These are phyloP conservation scores for Mastomys coucha DNA, from an alignment of 2,113 vertebrate genomes.

Conservation along the genomic window DNA sequence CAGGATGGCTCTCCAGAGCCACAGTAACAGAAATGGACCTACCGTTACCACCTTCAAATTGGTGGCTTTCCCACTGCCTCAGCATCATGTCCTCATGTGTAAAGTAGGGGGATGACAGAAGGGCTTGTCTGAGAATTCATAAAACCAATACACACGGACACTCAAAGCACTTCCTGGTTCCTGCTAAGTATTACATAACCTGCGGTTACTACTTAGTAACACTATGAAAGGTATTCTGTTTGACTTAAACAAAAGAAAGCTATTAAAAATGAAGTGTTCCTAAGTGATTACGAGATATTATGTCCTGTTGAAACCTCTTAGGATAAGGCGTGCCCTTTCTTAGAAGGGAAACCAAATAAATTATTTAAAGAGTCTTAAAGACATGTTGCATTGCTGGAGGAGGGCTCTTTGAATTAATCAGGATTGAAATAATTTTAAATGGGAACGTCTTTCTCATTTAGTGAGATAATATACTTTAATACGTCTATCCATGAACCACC, in stretches of 20 bases:
- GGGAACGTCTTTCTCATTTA: conserved; percentile 51
- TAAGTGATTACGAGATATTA: background rate
- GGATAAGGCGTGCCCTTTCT: background rate
- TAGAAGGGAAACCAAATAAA: background rate
- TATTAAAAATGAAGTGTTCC: conserved; percentile 47
- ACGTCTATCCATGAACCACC: background rate
- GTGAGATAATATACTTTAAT: conserved; percentile 6
- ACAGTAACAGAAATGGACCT: background rate
- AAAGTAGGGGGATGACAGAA: background rate
- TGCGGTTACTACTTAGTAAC: background rate
- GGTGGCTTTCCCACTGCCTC: background rate
- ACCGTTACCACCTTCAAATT: background rate
- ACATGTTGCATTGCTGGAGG: background rate
- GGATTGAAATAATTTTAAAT: conserved; percentile 58
- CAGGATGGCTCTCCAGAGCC: background rate
- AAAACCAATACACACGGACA: background rate
- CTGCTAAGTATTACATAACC: background rate
- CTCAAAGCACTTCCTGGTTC: conserved; percentile 9
- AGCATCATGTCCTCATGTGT: background rate
- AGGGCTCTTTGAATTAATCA: conserved; percentile 52
- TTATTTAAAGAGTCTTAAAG: conserved; percentile 56
- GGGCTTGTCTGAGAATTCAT: background rate
- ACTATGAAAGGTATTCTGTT: background rate
- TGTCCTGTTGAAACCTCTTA: background rate
- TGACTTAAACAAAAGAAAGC: conserved; percentile 26